Evolutionary conservation across 2,888 invertebrate genomes (phyloP), one percentile per base, ranked within the genome.

Genomic region (Syritta pipiens): DNA sequence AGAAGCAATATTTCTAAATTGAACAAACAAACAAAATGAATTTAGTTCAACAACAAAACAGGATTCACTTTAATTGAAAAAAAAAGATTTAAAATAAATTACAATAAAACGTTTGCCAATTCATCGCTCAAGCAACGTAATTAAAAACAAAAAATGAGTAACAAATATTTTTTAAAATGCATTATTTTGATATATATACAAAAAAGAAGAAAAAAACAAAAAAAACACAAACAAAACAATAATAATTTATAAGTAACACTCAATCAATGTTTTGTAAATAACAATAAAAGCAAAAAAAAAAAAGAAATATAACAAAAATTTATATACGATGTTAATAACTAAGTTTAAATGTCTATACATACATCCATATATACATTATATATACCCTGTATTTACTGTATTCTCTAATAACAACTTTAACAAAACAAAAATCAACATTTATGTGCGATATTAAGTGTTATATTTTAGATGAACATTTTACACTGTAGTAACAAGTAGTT

Each of bases 381-480:
- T 44, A 42, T 10, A 68, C 20, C 26, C 53, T 57, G 44, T 59
- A 62, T 55, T 67, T 22, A 57, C 32, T 22, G 51, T 46, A 46
- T 44, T 44, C 46, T 37, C 37, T 22, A 28, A 49, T 7, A 35
- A 42, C 4, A 59, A 44, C 22, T 32, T 12, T 42, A 37, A 53
- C n/a, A 6, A 53, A 20, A 30, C 48, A n/a, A 14, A n/a, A 10
- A 19, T 10, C 5, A n/a, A n/a, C 9, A 48, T 44, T 12, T 32
- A 65, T 46, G 44, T 59, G 67, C 46, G 53, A 67, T 63, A 63
- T 49, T 68, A 44, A 63, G 69, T 77, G 76, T 77, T 71, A 71
- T 65, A 71, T 71, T 65, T 71, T 59, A 71, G 71, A 77, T 51
- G 59, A 65, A 46, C 37, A 57, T 76, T 77, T 77, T 71, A 77